Evolutionary conservation across 2,888 invertebrate species (phyloP).

Genomic region (Brachyptera putata): DNA sequence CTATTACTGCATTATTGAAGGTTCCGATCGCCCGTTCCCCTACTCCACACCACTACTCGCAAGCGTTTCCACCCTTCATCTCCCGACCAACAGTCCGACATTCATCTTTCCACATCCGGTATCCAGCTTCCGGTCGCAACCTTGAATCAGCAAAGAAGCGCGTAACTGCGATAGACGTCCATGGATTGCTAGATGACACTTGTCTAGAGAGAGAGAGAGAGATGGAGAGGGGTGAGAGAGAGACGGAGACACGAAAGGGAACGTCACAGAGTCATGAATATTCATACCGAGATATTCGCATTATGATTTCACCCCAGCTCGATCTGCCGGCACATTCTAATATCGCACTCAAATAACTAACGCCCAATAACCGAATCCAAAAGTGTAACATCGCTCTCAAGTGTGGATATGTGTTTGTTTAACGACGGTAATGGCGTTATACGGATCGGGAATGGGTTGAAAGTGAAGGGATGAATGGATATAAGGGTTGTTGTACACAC

Average conservation of each 20-base stretch:
- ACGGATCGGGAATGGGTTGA: no score
- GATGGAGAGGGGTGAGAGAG: not conserved
- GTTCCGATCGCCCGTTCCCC: no score
- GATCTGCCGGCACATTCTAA: not conserved
- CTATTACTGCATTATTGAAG: no score
- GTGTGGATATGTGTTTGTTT: no score
- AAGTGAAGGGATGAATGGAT: no score
- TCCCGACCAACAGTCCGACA: no score
- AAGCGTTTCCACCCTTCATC: no score
- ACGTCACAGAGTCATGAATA: constrained; percentile 22
- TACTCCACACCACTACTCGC: no score
- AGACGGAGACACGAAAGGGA: not conserved
- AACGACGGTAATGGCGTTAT: no score
- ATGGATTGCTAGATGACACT: constrained; percentile 1
- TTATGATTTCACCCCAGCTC: constrained; percentile 8
- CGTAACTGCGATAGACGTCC: not conserved
- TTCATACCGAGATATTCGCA: constrained; percentile 21
- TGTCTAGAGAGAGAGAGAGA: no score
- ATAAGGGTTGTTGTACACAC: no score
- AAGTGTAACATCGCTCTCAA: not conserved
- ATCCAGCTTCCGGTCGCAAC: constrained; percentile 27
- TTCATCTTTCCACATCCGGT: constrained; percentile 30
- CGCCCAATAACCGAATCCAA: constrained; percentile 11
- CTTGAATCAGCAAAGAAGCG: constrained; percentile 26
- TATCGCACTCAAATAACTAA: constrained; percentile 14